Evolutionary conservation across 1,140 invertebrate genomes (phyloP).

Genomic region (Tetragonula clypearis): DNA sequence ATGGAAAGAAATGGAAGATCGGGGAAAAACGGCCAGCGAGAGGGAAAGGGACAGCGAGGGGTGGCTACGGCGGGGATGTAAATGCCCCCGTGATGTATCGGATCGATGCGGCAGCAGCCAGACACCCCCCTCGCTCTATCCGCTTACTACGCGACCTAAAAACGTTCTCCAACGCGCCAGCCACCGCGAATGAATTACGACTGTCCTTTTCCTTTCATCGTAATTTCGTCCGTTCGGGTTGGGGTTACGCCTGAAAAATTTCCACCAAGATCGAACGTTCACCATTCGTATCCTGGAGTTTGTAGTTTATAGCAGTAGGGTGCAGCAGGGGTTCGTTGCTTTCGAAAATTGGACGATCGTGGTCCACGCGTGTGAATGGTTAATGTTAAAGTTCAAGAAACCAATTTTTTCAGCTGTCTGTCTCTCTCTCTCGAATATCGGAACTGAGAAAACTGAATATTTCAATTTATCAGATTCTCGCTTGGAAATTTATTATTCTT

Average conservation of each 20-base stretch:
- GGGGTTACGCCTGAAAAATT: slow-evolving; percentile 36
- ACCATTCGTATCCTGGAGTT: not conserved
- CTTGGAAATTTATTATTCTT: too few species aligned
- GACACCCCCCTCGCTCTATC: slow-evolving; percentile 68
- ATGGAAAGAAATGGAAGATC: slow-evolving; percentile 37
- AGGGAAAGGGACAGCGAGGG: slow-evolving; percentile 47
- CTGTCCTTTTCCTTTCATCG: slow-evolving; percentile 68
- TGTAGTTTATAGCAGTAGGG: not conserved
- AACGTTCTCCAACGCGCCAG: slow-evolving; percentile 74
- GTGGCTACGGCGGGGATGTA: slow-evolving; percentile 74
- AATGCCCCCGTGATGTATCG: slow-evolving; percentile 82
- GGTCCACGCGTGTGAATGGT: too few species aligned
- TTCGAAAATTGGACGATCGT: not conserved
- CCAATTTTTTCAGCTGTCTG: too few species aligned
- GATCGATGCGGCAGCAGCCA: slow-evolving; percentile 82
- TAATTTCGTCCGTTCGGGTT: slow-evolving; percentile 50
- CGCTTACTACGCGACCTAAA: slow-evolving; percentile 81
- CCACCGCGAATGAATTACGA: slow-evolving; percentile 59
- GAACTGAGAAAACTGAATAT: too few species aligned
- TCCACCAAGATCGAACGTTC: not conserved
- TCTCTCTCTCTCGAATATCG: too few species aligned
- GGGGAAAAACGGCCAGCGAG: slow-evolving; percentile 27
- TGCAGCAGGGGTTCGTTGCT: not conserved
- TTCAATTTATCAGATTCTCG: too few species aligned
- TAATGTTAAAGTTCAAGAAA: too few species aligned